A percentile compares a stretch with the other conserved stretches of the same genome.
Conservation (phyloP, 1,140 invertebrate genomes). For the Cydia fagiglandana region DNA sequence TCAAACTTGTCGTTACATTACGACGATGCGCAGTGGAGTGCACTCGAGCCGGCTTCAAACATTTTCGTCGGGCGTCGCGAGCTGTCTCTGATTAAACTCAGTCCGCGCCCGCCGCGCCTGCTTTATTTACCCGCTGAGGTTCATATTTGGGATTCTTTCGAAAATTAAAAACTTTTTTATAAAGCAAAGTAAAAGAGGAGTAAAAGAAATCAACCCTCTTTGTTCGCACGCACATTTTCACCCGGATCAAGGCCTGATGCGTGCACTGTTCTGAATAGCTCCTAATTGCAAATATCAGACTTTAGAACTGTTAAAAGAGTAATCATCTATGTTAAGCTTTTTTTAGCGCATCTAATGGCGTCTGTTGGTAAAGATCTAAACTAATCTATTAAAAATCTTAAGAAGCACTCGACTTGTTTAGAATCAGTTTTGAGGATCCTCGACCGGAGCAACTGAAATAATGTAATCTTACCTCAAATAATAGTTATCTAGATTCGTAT, state of each 20-base stretch:
- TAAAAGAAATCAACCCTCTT: slow-evolving; percentile 3
- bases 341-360: not conserved
- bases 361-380: not conserved
- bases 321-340: not conserved
- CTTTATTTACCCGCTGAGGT: slow-evolving; percentile 46
- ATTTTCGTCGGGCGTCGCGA: slow-evolving; percentile 56
- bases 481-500: too few species aligned
- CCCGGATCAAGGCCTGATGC: not conserved
- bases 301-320: not conserved
- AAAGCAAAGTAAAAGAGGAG: not conserved
- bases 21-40: slow-evolving; percentile 2
- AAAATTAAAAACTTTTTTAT: not conserved
- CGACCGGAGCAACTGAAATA: too few species aligned
- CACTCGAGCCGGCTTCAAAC: slow-evolving; percentile 55
- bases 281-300: slow-evolving; percentile 7
- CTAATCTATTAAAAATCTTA: not conserved
- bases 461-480: too few species aligned
- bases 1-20: slow-evolving; percentile 26
- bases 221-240: not conserved
- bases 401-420: not conserved
- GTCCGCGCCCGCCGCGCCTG: slow-evolving; percentile 37
- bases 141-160: slow-evolving; percentile 5
- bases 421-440: too few species aligned
- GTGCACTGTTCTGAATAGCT: slow-evolving; percentile 13
- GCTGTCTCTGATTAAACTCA: slow-evolving; percentile 65